A percentile compares a stretch with the other conserved stretches of the same genome.
These are phyloP conservation scores for Nephrotoma guestfalica DNA, from an alignment of 2,888 invertebrate species.

Conservation along the genomic window DNA sequence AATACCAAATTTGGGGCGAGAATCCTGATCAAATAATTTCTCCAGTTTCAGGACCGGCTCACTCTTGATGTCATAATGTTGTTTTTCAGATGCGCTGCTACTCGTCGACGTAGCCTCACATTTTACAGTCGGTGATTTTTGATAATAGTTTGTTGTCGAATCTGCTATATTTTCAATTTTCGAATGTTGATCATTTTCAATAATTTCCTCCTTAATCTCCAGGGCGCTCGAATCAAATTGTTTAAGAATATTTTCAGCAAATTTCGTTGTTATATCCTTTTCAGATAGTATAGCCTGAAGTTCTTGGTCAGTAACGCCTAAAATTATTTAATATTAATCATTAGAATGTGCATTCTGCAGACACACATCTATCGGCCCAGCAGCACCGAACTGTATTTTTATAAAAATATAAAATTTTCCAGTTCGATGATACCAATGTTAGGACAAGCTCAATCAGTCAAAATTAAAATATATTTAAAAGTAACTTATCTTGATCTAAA, in stretches of 20 bases:
- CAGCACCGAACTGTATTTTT: background rate
- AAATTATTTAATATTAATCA: conserved; percentile 6
- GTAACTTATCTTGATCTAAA: background rate
- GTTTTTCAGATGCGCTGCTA: conserved; percentile 9
- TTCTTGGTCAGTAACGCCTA: conserved; percentile 52
- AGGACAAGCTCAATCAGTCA: background rate
- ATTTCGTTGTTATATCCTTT: conserved; percentile 57
- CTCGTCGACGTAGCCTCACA: conserved; percentile 31
- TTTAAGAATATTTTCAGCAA: conserved; percentile 78
- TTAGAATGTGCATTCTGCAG: background rate
- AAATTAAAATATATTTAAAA: background rate
- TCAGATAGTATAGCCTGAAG: conserved; percentile 57
- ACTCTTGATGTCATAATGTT: conserved; percentile 34
- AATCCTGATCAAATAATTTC: conserved; percentile 38
- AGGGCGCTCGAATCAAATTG: conserved; percentile 64
- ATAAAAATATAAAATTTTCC: background rate
- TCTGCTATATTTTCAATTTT: conserved; percentile 9
- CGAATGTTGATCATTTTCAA: conserved; percentile 12
- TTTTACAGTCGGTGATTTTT: conserved; percentile 22
- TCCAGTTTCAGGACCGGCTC: conserved; percentile 51
- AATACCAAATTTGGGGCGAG: conserved; percentile 51
- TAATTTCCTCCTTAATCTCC: conserved; percentile 32
- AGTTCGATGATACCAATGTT: background rate
- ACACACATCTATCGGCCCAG: background rate
- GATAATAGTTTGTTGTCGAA: conserved; percentile 14